Percentiles rank a stretch among this genome's conserved stretches.
Evolutionary conservation across 2,113 vertebrate species (phyloP).

Genomic region (Synodontis membranacea): DNA sequence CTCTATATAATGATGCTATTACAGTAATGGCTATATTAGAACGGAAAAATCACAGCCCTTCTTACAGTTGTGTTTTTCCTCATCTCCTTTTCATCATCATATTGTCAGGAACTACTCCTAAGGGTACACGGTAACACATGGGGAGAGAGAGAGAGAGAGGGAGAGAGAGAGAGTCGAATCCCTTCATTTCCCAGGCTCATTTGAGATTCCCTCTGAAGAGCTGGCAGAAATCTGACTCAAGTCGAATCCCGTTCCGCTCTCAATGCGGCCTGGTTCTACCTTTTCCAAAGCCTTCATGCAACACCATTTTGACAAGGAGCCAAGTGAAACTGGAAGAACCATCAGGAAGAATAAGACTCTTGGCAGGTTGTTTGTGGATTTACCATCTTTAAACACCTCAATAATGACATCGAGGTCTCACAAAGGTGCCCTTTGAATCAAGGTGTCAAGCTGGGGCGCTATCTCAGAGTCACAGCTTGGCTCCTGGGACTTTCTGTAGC

Average conservation of each 20-base stretch:
- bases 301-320: conserved; percentile 52
- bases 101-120: conserved; percentile 31
- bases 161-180: conserved; percentile 12
- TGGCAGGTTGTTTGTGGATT: conserved; percentile 41
- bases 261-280: conserved; percentile 13
- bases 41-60: conserved; percentile 31
- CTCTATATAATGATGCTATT: conserved; percentile 46
- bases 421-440: conserved; percentile 23
- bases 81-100: conserved; percentile 28
- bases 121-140: conserved; percentile 5
- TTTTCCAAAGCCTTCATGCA: conserved; percentile 35
- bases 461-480: conserved; percentile 21
- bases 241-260: conserved; percentile 36
- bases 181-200: conserved; percentile 39
- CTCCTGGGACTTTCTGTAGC: conserved; percentile 25
- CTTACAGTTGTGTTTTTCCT: conserved; percentile 35
- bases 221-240: conserved; percentile 36
- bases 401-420: conserved; percentile 49
- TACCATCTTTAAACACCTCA: conserved; percentile 22
- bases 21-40: conserved; percentile 42
- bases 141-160: not conserved
- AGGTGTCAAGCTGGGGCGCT: conserved; percentile 5
- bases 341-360: conserved; percentile 37
- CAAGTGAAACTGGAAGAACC: conserved; percentile 47
- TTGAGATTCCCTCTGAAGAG: conserved; percentile 49